Percentiles rank a stretch among this genome's conserved stretches.
Conservation (phyloP, 2,113 vertebrate species). For the Cryptomyrus ogoouensis region DNA sequence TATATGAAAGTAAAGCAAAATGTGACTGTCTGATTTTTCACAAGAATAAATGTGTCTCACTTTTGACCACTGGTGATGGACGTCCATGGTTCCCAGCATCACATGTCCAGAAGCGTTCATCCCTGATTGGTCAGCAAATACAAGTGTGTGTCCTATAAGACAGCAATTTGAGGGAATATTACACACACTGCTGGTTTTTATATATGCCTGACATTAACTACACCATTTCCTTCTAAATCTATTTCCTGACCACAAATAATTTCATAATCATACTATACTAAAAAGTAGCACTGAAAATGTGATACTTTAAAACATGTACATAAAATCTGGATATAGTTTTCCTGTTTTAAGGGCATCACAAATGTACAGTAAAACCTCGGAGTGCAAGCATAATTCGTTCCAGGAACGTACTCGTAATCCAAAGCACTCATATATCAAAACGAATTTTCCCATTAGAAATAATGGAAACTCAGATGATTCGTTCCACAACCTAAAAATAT, state of each 20-base stretch:
- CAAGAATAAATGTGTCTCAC: slow-evolving; percentile 53
- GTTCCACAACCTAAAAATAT: too few species aligned
- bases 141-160: slow-evolving; percentile 66
- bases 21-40: background rate
- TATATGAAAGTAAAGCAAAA: background rate
- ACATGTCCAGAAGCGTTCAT: slow-evolving; percentile 84
- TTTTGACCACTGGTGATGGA: slow-evolving; percentile 91
- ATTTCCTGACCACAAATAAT: background rate
- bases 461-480: too few species aligned
- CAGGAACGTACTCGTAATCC: too few species aligned
- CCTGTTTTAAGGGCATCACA: background rate
- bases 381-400: too few species aligned
- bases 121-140: slow-evolving; percentile 88
- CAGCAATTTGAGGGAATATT: slow-evolving; percentile 1
- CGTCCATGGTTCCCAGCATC: slow-evolving; percentile 91
- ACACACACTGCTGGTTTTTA: background rate
- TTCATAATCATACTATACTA: background rate
- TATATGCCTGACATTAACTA: background rate
- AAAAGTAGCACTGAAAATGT: background rate
- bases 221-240: background rate
- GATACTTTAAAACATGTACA: background rate
- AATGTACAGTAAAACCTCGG: background rate
- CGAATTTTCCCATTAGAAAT: too few species aligned
- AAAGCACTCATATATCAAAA: too few species aligned
- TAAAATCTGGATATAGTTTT: background rate